Conservation (phyloP, 1,140 invertebrate species). For the Zaprionus taronus region DNA sequence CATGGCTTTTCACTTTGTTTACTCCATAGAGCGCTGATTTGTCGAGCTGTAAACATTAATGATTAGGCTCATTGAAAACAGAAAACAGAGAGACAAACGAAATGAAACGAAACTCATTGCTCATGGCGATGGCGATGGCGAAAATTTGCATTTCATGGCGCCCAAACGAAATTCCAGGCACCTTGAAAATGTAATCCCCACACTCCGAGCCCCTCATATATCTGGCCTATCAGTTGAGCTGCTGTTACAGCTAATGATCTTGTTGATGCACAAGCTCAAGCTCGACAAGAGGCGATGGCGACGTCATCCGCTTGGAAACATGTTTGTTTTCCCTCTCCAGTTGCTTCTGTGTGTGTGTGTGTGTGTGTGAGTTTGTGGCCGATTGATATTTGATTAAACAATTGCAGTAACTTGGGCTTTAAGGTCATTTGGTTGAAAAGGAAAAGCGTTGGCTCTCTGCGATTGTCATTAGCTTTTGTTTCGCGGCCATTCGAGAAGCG, state of each 20-base stretch:
- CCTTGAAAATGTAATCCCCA: conserved; percentile 70
- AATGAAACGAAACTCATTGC: conserved; percentile 42
- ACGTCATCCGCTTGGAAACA: conserved; percentile 44
- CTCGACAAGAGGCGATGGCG: not conserved
- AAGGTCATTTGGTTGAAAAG: conserved; percentile 33
- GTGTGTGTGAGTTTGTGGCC: conserved; percentile 8
- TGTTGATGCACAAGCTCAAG: conserved; percentile 31
- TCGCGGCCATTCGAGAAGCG: conserved; percentile 23
- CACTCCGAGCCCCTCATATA: not conserved
- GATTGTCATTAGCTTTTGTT: conserved; percentile 44
- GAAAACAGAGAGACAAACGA: conserved; percentile 13
- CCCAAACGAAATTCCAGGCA: conserved; percentile 39
- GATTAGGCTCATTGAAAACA: conserved; percentile 73
- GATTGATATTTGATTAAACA: conserved; percentile 47
- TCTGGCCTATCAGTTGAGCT: not conserved
- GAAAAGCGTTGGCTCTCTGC: conserved; percentile 38
- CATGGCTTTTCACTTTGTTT: conserved; percentile 61
- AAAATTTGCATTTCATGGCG: conserved; percentile 78
- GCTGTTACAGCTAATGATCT: conserved; percentile 68
- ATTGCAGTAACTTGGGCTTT: conserved; percentile 41
- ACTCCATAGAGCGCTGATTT: conserved; percentile 26
- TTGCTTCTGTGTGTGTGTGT: not conserved
- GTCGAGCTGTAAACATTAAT: conserved; percentile 42
- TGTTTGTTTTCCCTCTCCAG: conserved; percentile 34
- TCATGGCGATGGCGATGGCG: conserved; percentile 54